A percentile compares a stretch with the other conserved stretches of the same genome.
These are phyloP conservation scores for Sthenelais limicola DNA, from an alignment of 2,888 invertebrate genomes.

Conservation along the genomic window DNA sequence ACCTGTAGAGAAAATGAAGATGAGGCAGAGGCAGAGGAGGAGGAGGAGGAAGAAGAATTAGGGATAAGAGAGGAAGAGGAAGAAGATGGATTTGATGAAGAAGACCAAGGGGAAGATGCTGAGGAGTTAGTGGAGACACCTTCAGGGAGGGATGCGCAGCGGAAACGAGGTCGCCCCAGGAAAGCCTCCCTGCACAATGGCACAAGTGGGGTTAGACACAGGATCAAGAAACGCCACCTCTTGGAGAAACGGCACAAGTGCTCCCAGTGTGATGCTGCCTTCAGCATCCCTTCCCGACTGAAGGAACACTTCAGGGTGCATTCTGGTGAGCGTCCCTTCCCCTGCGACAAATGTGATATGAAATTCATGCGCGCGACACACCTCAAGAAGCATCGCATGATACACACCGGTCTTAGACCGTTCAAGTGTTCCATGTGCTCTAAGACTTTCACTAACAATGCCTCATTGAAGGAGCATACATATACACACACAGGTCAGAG, in stretches of 20 bases:
- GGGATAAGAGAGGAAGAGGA: not conserved
- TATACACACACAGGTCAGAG: conserved; percentile 33
- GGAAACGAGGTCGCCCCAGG: conserved; percentile 7
- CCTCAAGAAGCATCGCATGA: conserved; percentile 19
- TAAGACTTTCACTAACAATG: conserved; percentile 21
- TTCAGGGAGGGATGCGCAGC: too few species aligned
- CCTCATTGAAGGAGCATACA: conserved; percentile 2
- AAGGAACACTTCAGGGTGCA: conserved; percentile 17
- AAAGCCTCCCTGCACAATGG: conserved; percentile 5
- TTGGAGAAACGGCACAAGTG: conserved; percentile 4
- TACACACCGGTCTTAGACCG: conserved; percentile 12
- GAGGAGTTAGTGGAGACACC: too few species aligned
- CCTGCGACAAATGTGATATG: conserved; percentile 16
- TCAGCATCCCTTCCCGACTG: conserved; percentile 22
- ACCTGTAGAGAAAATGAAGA: not conserved
- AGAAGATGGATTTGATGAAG: too few species aligned
- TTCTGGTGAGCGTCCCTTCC: conserved; percentile 24
- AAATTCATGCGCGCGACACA: conserved; percentile 28
- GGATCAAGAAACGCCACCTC: not conserved
- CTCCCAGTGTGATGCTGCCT: conserved; percentile 20
- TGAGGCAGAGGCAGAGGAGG: not conserved
- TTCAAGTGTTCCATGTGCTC: conserved; percentile 14
- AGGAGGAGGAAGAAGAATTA: not conserved
- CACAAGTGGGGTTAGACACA: not conserved
- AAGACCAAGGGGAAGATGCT: too few species aligned